Evolutionary conservation across 2,113 vertebrate genomes (phyloP), one percentile per base, ranked within the genome.

Genomic region (Brachyhypopomus occidentalis): DNA sequence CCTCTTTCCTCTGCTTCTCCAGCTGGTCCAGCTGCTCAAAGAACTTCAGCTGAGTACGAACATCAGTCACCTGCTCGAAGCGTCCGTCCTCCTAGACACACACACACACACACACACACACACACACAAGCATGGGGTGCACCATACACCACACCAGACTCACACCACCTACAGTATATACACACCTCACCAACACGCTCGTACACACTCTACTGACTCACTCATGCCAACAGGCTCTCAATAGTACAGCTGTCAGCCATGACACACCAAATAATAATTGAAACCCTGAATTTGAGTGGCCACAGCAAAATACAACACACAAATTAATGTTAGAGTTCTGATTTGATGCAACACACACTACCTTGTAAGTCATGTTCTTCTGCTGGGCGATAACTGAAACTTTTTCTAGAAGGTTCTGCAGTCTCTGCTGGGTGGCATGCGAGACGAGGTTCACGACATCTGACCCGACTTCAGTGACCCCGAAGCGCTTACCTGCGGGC

Each of bases 11-110:
- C 84, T 99, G 97, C 83, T 98, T 99, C 85, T 99, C 98, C 73
- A 97, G 92, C 88, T 97, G 96, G 90, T 99, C 98, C 67, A 99
- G 95, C 89, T 98, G 98, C 88, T 98, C 96, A 84, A 98, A 98
- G 89, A 97, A 98, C 86, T 96, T 98, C 27, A 98, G 95, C 92
- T 98, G 96, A 27, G 95, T 89, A 80, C 96, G 96, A 83, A 98
- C 96, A 1, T 98, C 96, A 52, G 93, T 96, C 64, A 90, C 92
- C 90, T 96, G 96, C 87, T 98, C 96, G 0, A 95, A 94, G 83
- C 93, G 94, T 84, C 95, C 94, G n/a, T 97, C 96, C 85, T 99
- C 97, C 96, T 99, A 88, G 48, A 16, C 81, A 59, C 45, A 52
- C 45, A 52, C 45, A 66, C 38, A 85, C 64, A 84, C 5, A 72